Evolutionary conservation across 2,797 vertebrate species (phyloP).

Genomic region (Lepilemur ruficaudatus): DNA sequence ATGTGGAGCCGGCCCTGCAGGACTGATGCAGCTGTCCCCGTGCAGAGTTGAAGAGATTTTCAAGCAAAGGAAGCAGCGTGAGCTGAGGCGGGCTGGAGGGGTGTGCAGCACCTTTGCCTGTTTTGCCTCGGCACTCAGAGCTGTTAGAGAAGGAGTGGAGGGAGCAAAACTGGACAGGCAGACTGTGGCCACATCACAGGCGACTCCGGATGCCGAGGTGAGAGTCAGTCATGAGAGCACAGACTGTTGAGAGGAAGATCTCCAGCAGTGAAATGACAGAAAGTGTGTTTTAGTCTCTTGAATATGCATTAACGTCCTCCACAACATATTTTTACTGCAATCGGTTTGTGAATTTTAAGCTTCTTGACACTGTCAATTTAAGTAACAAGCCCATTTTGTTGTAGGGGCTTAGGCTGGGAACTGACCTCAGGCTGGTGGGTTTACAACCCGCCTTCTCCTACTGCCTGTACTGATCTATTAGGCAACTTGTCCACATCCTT

Average conservation of each 20-base stretch:
- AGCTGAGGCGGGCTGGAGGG: not conserved
- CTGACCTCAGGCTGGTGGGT: not conserved
- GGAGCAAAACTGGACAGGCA: not conserved
- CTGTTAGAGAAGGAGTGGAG: not conserved
- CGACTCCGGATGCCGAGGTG: not conserved
- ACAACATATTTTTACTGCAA: no score
- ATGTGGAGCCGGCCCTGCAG: not conserved
- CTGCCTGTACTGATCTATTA: not conserved
- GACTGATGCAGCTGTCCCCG: not conserved
- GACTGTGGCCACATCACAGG: no score
- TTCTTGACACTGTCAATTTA: not conserved
- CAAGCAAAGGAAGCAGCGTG: not conserved
- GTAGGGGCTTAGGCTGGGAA: not conserved
- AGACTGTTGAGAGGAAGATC: no score
- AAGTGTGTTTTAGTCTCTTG: not conserved
- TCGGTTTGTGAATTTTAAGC: not conserved
- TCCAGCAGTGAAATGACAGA: no score
- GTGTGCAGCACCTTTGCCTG: accelerated
- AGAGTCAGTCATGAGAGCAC: not conserved
- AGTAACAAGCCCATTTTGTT: not conserved
- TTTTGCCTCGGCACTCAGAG: not conserved
- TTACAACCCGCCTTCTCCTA: not conserved
- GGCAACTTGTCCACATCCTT: not conserved
- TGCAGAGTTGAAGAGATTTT: not conserved
- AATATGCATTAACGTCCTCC: not conserved